A percentile compares a stretch with the other conserved stretches of the same genome.
Evolutionary conservation across 2,797 vertebrate species (phyloP).

Genomic region (Diglossa cyanea): DNA sequence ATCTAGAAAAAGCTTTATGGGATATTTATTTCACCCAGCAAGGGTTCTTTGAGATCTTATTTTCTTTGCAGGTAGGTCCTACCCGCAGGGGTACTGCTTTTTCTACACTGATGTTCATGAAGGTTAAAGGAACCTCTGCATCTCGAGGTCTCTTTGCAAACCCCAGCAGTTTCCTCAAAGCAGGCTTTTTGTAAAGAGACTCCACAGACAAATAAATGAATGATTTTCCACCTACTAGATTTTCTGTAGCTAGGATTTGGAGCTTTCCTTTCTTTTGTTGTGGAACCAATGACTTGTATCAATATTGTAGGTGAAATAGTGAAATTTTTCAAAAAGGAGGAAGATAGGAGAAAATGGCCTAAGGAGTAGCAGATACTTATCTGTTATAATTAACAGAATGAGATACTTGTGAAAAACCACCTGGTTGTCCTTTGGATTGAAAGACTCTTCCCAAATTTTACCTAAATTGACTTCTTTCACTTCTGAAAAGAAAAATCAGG

Average conservation of each 20-base stretch:
- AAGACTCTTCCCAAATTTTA: not conserved
- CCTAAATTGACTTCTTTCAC: not conserved
- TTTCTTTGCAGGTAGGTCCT: not conserved
- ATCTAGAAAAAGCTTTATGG: not conserved
- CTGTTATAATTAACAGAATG: not conserved
- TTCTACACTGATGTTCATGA: not conserved
- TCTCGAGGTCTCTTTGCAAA: constrained; percentile 42
- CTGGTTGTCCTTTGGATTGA: not conserved
- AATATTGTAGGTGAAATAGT: not conserved
- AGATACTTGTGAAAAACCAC: not conserved
- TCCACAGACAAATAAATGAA: not conserved
- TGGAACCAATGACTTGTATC: not conserved
- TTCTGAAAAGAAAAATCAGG: not conserved
- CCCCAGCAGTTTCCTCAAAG: not conserved
- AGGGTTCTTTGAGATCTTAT: not conserved
- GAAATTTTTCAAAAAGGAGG: not conserved
- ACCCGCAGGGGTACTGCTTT: not conserved
- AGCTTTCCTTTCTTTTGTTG: not conserved
- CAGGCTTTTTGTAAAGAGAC: not conserved
- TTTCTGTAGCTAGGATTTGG: not conserved
- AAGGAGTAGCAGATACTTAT: not conserved
- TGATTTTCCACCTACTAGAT: not conserved
- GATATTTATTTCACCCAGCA: not conserved
- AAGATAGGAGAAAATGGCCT: not conserved
- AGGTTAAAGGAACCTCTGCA: not conserved